Percentiles rank a stretch among this genome's conserved stretches.
phyloP scores from a whole-genome alignment of 2,797 vertebrate species.

The Mormyrops boulengeri region DNA sequence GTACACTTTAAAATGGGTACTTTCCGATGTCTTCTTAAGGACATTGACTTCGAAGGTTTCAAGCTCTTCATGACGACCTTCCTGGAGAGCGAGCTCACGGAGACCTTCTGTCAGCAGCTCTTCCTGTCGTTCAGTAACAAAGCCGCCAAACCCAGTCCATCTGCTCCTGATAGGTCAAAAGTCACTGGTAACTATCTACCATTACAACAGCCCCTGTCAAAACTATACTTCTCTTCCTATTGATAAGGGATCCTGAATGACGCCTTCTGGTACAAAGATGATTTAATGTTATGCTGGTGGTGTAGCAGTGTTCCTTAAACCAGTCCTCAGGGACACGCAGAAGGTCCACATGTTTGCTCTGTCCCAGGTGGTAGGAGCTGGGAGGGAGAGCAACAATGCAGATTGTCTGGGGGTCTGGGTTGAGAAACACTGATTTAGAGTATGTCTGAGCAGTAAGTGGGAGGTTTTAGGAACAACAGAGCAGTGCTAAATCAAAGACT shows the following conservation, averaged over 20 bases:
- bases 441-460: background rate
- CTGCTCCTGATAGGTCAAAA: slow-evolving; percentile 71
- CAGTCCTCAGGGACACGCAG: background rate
- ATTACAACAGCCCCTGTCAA: background rate
- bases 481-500: background rate
- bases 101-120: slow-evolving; percentile 83
- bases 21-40: slow-evolving; percentile 48
- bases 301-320: background rate
- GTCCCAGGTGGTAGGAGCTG: background rate
- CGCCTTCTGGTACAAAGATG: background rate
- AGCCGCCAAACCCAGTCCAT: slow-evolving; percentile 69
- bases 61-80: slow-evolving; percentile 94
- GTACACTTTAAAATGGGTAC: background rate
- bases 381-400: background rate
- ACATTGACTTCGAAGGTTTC: slow-evolving; percentile 89
- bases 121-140: slow-evolving; percentile 88
- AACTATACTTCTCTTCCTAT: background rate
- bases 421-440: background rate
- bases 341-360: background rate
- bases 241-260: background rate
- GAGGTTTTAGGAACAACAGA: background rate
- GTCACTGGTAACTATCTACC: slow-evolving; percentile 66
- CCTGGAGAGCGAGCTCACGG: slow-evolving; percentile 80
- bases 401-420: background rate
- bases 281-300: background rate